phyloP scores from a whole-genome alignment of 2,797 vertebrate genomes.

The Ambastaia sidthimunki region DNA sequence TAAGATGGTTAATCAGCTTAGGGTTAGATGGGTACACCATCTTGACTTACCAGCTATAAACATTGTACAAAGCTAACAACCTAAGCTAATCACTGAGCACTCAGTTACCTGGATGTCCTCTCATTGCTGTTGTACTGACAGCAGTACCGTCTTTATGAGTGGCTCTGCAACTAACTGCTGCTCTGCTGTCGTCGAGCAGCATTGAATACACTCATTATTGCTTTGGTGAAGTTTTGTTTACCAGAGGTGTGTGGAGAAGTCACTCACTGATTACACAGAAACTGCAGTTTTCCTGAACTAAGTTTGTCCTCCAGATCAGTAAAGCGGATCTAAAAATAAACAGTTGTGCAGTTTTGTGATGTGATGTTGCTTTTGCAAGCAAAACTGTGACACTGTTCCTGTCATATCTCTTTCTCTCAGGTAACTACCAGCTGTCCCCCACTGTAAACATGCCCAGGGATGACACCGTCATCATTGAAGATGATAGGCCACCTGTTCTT shows the following conservation, averaged over 20 bases:
- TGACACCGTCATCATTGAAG: slow-evolving; percentile 93
- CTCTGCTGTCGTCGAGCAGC: not conserved
- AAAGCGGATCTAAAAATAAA: not conserved
- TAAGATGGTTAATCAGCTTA: no score
- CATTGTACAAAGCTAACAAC: no score
- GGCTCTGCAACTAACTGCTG: not conserved
- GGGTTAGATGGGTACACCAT: no score
- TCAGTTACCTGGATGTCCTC: not conserved
- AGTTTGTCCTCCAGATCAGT: not conserved
- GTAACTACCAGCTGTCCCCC: slow-evolving; percentile 92
- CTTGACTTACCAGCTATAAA: no score
- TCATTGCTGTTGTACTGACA: not conserved
- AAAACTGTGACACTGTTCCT: not conserved
- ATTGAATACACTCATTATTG: not conserved
- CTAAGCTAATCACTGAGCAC: no score
- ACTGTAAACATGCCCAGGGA: slow-evolving; percentile 97
- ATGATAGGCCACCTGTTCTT: slow-evolving; percentile 85
- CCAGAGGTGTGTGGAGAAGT: not conserved
- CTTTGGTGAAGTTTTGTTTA: slow-evolving; percentile 4
- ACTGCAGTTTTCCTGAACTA: not conserved
- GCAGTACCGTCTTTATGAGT: not conserved
- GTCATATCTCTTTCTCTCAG: slow-evolving; percentile 68
- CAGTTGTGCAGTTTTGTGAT: not conserved
- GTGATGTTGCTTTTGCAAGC: not conserved
- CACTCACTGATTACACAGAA: not conserved